A percentile compares a stretch with the other conserved stretches of the same genome.
phyloP scores from a whole-genome alignment of 2,113 vertebrate genomes.

The Atherinomorus stipes region DNA sequence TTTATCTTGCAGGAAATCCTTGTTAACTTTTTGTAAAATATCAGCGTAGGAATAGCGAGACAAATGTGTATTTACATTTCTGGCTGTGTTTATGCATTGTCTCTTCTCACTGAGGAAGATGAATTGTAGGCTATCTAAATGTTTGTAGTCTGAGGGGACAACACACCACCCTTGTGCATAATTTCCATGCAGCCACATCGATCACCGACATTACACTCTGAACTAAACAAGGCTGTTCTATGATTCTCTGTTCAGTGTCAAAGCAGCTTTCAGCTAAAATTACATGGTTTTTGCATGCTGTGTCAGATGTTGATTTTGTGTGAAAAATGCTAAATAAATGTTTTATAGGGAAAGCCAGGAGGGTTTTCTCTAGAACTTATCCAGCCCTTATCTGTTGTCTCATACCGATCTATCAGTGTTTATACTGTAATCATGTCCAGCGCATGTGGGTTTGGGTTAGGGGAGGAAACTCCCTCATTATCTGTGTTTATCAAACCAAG shows the following conservation, averaged over 20 bases:
- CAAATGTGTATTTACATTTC: constrained; percentile 14
- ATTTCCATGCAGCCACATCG: constrained; percentile 9
- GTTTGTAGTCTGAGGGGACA: constrained; percentile 32
- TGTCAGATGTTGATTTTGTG: too few species aligned
- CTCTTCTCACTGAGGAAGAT: constrained; percentile 27
- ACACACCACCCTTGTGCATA: constrained; percentile 18
- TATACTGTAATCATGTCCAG: not conserved
- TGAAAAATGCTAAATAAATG: not conserved
- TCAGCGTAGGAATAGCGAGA: not conserved
- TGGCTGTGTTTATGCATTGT: not conserved
- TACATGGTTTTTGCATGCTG: not conserved
- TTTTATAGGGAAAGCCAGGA: not conserved
- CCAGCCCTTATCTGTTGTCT: too few species aligned
- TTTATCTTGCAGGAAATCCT: too few species aligned
- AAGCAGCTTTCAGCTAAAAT: too few species aligned
- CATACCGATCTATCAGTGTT: constrained; percentile 1
- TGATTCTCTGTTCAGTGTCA: not conserved
- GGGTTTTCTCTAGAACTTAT: not conserved
- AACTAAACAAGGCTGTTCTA: not conserved
- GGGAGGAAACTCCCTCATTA: constrained; percentile 11
- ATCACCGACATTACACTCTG: constrained; percentile 10
- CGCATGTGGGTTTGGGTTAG: not conserved
- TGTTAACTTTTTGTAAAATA: too few species aligned
- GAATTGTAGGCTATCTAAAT: constrained; percentile 34
- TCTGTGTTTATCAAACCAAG: constrained; percentile 17